Conservation (phyloP, 64 coral and sea anemone species). For the Montipora capricornis region DNA sequence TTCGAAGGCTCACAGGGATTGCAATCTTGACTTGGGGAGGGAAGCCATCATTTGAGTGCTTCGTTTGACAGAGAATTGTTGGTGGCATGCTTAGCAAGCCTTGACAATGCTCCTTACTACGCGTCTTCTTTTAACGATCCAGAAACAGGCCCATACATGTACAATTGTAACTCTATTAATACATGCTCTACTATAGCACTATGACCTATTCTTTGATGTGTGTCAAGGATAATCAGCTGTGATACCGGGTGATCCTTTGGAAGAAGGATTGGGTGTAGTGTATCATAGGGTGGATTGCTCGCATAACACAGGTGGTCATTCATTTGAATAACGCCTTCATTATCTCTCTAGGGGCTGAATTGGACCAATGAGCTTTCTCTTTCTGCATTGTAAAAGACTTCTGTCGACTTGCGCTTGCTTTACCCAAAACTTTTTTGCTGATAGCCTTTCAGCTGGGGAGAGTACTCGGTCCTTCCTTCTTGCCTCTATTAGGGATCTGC, state of each 20-base stretch:
- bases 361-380: slow-evolving; percentile 13
- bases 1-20: neutral
- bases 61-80: slow-evolving; percentile 18
- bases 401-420: slow-evolving; percentile 22
- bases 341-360: slow-evolving; percentile 24
- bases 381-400: slow-evolving; percentile 49
- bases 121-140: slow-evolving; percentile 61
- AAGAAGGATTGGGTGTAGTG: slow-evolving; percentile 65
- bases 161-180: neutral
- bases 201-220: neutral
- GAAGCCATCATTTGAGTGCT: slow-evolving; percentile 44
- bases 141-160: slow-evolving; percentile 33
- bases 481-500: slow-evolving; percentile 18
- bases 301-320: slow-evolving; percentile 38
- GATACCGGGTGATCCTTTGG: slow-evolving; percentile 48
- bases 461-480: slow-evolving; percentile 9
- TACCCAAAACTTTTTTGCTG: slow-evolving; percentile 50
- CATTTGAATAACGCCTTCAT: neutral
- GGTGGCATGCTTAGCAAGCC: slow-evolving; percentile 22
- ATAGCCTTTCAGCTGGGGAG: neutral
- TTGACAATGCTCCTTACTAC: slow-evolving; percentile 24
- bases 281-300: slow-evolving; percentile 18
- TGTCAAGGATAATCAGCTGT: slow-evolving; percentile 26
- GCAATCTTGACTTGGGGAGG: slow-evolving; percentile 37
- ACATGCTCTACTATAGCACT: slow-evolving; percentile 23